phyloP scores from a whole-genome alignment of 2,113 vertebrate species.

The Pygoscelis antarcticus region DNA sequence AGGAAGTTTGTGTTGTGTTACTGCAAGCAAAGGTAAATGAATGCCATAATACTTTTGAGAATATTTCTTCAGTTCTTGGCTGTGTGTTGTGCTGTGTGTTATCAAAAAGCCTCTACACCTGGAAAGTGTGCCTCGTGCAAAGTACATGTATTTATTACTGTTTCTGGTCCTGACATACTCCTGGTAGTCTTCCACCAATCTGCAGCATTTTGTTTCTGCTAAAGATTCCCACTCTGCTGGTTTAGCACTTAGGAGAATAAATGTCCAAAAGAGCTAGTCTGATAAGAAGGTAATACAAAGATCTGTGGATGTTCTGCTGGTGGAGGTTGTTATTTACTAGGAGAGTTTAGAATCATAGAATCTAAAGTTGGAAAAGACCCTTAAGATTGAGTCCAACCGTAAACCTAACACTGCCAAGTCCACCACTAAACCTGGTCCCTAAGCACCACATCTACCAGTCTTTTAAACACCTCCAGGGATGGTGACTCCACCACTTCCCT shows the following conservation, averaged over 20 bases:
- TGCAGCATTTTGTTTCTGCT: background rate
- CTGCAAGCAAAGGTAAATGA: background rate
- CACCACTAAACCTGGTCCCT: no score
- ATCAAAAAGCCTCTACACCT: background rate
- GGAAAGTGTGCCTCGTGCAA: rapidly evolving
- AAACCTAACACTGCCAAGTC: background rate
- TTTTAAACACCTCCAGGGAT: no score
- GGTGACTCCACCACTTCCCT: background rate
- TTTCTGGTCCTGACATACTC: background rate
- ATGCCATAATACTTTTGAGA: background rate
- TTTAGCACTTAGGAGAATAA: background rate
- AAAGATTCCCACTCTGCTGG: background rate
- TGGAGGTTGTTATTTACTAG: background rate
- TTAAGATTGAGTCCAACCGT: background rate
- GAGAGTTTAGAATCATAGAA: background rate
- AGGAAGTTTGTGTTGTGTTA: background rate
- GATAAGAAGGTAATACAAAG: background rate
- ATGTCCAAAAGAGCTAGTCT: background rate
- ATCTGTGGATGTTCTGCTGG: background rate
- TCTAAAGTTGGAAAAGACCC: background rate
- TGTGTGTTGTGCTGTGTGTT: background rate
- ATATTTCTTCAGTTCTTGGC: background rate
- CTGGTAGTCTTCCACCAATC: background rate
- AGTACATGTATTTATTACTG: background rate
- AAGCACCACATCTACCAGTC: no score